Percentiles rank a stretch among this genome's conserved stretches.
phyloP scores from a whole-genome alignment of 1,140 invertebrate genomes.

The Meloidogyne chitwoodi region DNA sequence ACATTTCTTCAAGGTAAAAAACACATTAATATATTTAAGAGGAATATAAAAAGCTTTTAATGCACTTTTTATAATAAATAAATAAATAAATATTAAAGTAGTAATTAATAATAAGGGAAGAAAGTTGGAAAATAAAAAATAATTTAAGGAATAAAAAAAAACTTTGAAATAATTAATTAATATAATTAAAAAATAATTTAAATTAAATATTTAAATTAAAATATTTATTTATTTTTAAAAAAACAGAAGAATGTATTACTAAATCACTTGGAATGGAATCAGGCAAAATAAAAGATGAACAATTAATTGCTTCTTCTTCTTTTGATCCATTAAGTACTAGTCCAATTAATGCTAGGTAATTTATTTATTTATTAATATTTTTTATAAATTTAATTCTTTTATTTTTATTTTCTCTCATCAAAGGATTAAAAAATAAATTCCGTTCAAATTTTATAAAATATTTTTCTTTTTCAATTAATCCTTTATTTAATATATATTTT shows the following conservation, averaged over 20 bases:
- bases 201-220: neutral
- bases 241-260: conserved; percentile 62
- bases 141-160: too few relatives aligned
- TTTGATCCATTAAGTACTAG: conserved; percentile 62
- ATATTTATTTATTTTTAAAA: too few relatives aligned
- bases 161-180: too few relatives aligned
- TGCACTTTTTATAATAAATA: neutral
- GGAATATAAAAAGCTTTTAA: neutral
- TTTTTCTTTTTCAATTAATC: neutral
- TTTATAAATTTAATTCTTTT: neutral
- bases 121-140: too few relatives aligned
- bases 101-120: too few relatives aligned
- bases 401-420: neutral
- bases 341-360: conserved; percentile 62
- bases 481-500: neutral
- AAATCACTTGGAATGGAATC: conserved; percentile 61
- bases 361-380: neutral
- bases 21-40: too few relatives aligned
- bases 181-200: neutral
- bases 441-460: neutral
- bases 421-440: neutral
- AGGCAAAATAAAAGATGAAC: conserved; percentile 59
- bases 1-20: too few relatives aligned
- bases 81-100: too few relatives aligned
- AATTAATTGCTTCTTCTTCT: conserved; percentile 61